These are phyloP conservation scores for Tinea semifulvella DNA, from an alignment of 2,888 invertebrate species.

Conservation along the genomic window DNA sequence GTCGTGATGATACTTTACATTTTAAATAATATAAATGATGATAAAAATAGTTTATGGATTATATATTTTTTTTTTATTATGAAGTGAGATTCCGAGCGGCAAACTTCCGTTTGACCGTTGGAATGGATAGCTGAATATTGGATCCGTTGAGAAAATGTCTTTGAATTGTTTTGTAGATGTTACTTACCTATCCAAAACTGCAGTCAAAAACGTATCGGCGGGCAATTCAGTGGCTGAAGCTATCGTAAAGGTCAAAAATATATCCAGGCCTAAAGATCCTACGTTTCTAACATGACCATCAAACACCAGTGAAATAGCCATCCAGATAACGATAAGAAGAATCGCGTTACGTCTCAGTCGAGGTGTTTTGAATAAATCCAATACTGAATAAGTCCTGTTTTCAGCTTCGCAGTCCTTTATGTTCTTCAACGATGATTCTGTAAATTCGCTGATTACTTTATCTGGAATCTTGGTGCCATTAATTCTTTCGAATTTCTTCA, in stretches of 20 bases:
- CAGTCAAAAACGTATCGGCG: slow-evolving; percentile 82
- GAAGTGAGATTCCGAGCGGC: no score
- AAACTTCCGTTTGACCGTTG: no score
- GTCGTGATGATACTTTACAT: no score
- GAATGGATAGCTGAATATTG: no score
- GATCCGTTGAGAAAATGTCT: no score
- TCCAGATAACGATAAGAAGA: slow-evolving; percentile 85
- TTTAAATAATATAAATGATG: no score
- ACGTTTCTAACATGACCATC: slow-evolving; percentile 91
- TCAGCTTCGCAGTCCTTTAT: slow-evolving; percentile 77
- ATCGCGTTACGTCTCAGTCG: slow-evolving; percentile 79
- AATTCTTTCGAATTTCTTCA: slow-evolving; percentile 81
- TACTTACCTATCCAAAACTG: slow-evolving; percentile 70
- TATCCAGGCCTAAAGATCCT: slow-evolving; percentile 80
- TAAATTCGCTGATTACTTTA: slow-evolving; percentile 77
- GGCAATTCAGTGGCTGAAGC: slow-evolving; percentile 86
- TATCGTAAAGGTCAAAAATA: slow-evolving; percentile 87
- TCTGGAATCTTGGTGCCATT: slow-evolving; percentile 80
- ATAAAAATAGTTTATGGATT: no score
- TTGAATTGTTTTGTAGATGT: no score
- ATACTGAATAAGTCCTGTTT: slow-evolving; percentile 76
- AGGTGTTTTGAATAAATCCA: slow-evolving; percentile 84
- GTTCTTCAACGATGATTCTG: slow-evolving; percentile 73
- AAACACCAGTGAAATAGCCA: slow-evolving; percentile 88
- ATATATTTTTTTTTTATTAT: no score